These are phyloP conservation scores for Microdon myrmicae DNA, from an alignment of 2,888 invertebrate genomes.

Conservation along the genomic window DNA sequence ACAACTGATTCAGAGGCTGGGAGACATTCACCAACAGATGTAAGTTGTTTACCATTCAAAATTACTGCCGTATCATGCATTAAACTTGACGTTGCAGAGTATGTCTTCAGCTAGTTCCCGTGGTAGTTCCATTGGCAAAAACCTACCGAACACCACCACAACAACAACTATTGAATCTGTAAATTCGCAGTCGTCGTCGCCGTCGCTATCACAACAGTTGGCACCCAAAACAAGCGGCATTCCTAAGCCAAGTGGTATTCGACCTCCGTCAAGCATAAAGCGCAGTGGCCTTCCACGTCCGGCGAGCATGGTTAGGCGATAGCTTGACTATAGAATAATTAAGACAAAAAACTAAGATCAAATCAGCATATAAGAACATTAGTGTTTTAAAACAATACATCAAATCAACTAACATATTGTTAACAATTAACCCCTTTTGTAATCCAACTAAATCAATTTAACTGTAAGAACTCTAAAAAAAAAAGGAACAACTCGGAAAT, in stretches of 20 bases:
- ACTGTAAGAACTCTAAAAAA: too few species aligned
- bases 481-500: too few species aligned
- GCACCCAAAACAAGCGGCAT: conserved; percentile 61
- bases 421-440: too few species aligned
- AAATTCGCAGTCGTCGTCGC: conserved; percentile 26
- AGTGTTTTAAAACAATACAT: too few species aligned
- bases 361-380: too few species aligned
- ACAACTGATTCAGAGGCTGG: conserved; percentile 58
- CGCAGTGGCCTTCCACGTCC: conserved; percentile 65
- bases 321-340: conserved; percentile 52
- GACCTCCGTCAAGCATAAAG: conserved; percentile 62
- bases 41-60: conserved; percentile 37
- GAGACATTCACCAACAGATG: conserved; percentile 60
- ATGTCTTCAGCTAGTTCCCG: conserved; percentile 65
- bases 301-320: conserved; percentile 61
- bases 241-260: conserved; percentile 63
- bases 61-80: neutral
- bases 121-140: conserved; percentile 56
- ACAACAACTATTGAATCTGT: conserved; percentile 20
- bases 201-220: conserved; percentile 27
- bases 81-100: conserved; percentile 59
- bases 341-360: too few species aligned
- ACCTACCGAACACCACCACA: conserved; percentile 30
- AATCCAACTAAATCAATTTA: too few species aligned
- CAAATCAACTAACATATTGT: too few species aligned